Evolutionary conservation across 2,113 vertebrate genomes (phyloP), one percentile per base, ranked within the genome.

Genomic region (Plecturocebus donacophilus): DNA sequence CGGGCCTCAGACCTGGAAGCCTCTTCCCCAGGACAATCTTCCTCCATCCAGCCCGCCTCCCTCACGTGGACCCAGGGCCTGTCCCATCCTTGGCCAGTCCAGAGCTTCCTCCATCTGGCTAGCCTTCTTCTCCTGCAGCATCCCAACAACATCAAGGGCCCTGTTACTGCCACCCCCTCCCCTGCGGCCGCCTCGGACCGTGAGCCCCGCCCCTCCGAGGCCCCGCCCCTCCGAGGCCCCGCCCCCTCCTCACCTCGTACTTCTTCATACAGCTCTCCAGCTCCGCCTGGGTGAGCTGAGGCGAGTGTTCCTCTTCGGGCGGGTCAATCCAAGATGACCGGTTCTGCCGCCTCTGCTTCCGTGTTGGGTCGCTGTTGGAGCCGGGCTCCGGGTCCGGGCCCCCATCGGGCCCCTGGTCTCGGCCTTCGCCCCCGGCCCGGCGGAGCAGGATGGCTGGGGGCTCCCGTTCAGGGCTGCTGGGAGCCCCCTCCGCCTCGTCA

Each of bases 231-330:
- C 1, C 21, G 61, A 14, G 27, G 61, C 61, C 61, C 61, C 61
- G 27, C 0, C 30, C 42, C 30, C 12, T 0, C 1, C 98, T 98
- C 97, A 99, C 99, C 99, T 99, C 99, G 0, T 99, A 99, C 32
- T 99, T 99, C 98, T 99, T 99, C 99, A 99, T 99, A 98, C 99
- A 99, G 99, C 99, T 99, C 98, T 99, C 99, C 47, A 99, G 99
- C 98, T 99, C 99, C 0, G 99, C 99, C 98, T 99, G 99, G 3
- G 99, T 99, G 54, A 99, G 99, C 20, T 99, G 99, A 0, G 98
- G 98, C 27, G 98, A 98, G 87, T 98, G 99, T 5, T 98, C 99
- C 95, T 99, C 99, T 70, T 99, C 99, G 0, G 99, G 99, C 0
- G 99, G 99, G 98, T 99, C 99, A 0, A 99, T 99, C 99, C 99